Base-by-base conservation (phyloP, 2,888 invertebrate species). In the Muscina levida region DNA sequence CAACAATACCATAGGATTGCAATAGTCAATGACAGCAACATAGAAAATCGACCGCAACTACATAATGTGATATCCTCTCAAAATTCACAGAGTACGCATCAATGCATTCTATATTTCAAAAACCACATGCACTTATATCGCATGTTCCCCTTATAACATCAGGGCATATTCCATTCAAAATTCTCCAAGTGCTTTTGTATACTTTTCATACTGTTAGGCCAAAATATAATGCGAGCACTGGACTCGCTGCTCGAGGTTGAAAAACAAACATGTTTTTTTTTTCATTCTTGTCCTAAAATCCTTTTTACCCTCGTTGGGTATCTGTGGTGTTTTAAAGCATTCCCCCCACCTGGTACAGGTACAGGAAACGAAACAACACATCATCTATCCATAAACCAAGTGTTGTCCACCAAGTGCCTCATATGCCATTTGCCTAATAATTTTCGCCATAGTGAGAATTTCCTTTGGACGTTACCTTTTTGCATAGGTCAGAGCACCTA, bases 381-480 rank as follows among this genome's bases (percentile, higher is more conserved):
- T 10, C 17, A 37, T 19, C 19, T 15, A 48, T 15, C 46, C 15
- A 48, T n/a, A 19, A 48, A 5, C 22, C 53, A n/a, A 44, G 44
- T 11, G 2, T 46, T 22, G 6, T 44, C 42, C 42, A 42, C 56
- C 17, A 17, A 10, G 19, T 62, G 39, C 17, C 71, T 22, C 42
- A 62, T 24, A 70, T 59, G 66, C 10, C 56, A 66, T 11, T 17
- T 39, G 51, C 44, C 37, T 5, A 44, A 62, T 8, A 56, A 75
- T 19, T 59, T 59, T 44, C 66, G 48, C 48, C 39, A 19, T 48
- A 72, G 44, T 62, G 46, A 19, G 51, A 56, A 44, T 65, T 71
- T 57, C 15, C 42, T 46, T 13, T 1, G 42, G 39, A 62, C 39
- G 17, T 22, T 37, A 62, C 11, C 42, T 62, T 42, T 31, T 67